A percentile compares a stretch with the other conserved stretches of the same genome.
These are phyloP conservation scores for Pseudomyrmex cubaensis DNA, from an alignment of 1,140 invertebrate genomes.

Conservation along the genomic window DNA sequence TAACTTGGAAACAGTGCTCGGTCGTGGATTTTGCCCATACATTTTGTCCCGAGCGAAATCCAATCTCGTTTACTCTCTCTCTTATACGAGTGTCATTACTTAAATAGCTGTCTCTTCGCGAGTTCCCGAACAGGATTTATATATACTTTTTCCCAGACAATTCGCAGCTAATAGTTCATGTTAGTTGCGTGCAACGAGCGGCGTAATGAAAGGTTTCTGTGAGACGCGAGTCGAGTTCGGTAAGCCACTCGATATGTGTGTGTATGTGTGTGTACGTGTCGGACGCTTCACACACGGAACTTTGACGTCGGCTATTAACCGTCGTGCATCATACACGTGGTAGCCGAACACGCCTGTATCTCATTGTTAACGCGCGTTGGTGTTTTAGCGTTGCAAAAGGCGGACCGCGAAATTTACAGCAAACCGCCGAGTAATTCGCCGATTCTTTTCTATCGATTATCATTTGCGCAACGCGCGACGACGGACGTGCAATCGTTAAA, in stretches of 20 bases:
- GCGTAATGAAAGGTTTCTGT: neutral
- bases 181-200: neutral
- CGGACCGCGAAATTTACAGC: constrained; percentile 25
- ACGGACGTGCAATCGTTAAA: constrained; percentile 57
- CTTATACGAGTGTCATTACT: constrained; percentile 15
- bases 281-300: too few species aligned
- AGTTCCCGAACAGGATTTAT: neutral
- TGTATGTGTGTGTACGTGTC: neutral
- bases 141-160: neutral
- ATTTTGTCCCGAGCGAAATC: neutral
- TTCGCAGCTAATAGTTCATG: constrained; percentile 9
- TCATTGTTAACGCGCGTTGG: neutral
- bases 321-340: constrained; percentile 4
- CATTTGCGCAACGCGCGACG: constrained; percentile 52
- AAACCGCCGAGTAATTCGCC: neutral
- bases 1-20: neutral
- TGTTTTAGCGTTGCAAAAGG: constrained; percentile 38
- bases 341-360: constrained; percentile 4
- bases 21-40: constrained; percentile 7
- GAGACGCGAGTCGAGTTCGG: neutral
- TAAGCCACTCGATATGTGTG: neutral
- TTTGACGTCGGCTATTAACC: neutral
- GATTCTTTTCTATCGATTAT: constrained; percentile 55
- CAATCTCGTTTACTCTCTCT: constrained; percentile 11
- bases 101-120: constrained; percentile 16